Evolutionary conservation across 1,140 invertebrate genomes (phyloP).

Genomic region (Tetraneura akinire): DNA sequence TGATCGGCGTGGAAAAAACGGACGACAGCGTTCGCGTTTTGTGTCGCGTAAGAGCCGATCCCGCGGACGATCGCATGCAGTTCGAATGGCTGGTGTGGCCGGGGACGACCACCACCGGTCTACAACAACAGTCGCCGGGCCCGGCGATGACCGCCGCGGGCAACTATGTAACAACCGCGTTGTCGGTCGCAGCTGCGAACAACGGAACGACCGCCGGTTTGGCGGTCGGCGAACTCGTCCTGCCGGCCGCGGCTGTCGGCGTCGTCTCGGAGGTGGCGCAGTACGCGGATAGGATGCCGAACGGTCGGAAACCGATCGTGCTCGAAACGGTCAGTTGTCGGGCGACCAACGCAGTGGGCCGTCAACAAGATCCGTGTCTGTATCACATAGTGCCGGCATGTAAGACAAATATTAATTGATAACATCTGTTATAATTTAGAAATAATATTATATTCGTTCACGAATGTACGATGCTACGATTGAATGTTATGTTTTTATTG

Average conservation of each 20-base stretch:
- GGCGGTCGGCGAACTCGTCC: neutral
- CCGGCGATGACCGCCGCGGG: neutral
- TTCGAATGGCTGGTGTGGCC: slow-evolving; percentile 45
- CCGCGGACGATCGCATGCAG: slow-evolving; percentile 15
- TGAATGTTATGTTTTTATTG: too few species aligned
- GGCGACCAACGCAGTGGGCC: slow-evolving; percentile 28
- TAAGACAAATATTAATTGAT: too few species aligned
- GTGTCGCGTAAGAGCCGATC: slow-evolving; percentile 21
- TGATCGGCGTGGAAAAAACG: slow-evolving; percentile 14
- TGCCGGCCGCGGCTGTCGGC: neutral
- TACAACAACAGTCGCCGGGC: neutral
- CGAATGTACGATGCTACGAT: too few species aligned
- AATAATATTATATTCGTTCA: too few species aligned
- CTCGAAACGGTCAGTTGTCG: slow-evolving; percentile 35
- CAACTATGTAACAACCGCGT: slow-evolving; percentile 30
- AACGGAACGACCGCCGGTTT: neutral
- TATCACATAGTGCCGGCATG: slow-evolving; percentile 24
- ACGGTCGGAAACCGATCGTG: neutral
- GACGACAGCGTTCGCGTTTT: slow-evolving; percentile 1
- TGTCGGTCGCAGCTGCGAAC: neutral
- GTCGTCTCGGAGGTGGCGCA: neutral
- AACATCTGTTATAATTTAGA: too few species aligned
- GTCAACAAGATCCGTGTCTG: neutral
- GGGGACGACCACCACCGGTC: neutral
- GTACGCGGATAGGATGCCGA: neutral